These are phyloP conservation scores for Synchiropus splendidus DNA, from an alignment of 2,113 vertebrate species.

Conservation along the genomic window DNA sequence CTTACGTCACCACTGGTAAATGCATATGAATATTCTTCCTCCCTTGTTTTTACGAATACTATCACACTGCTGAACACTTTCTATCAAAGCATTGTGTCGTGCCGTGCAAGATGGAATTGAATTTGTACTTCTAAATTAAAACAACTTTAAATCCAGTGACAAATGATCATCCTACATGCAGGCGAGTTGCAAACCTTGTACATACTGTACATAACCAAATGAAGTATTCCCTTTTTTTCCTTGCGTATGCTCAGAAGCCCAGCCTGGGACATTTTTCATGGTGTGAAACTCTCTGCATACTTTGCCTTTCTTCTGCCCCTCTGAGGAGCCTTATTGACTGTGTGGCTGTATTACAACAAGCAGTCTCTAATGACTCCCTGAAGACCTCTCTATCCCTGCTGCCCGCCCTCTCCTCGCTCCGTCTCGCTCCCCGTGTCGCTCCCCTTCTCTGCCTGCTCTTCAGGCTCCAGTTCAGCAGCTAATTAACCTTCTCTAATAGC, in stretches of 20 bases:
- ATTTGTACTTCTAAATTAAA: too few species aligned
- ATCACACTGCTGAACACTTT: too few species aligned
- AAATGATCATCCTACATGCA: too few species aligned
- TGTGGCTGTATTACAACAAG: conserved; percentile 64
- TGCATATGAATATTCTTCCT: too few species aligned
- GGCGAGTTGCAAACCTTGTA: too few species aligned
- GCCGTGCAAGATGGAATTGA: too few species aligned
- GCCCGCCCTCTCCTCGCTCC: conserved; percentile 38
- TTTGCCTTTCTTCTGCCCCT: conserved; percentile 43
- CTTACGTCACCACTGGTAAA: too few species aligned
- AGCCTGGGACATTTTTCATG: conserved; percentile 16
- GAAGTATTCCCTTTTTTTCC: conserved; percentile 4
- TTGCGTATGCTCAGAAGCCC: conserved; percentile 13
- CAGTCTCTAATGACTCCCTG: conserved; percentile 65
- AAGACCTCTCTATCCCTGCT: conserved; percentile 56
- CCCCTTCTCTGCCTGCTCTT: conserved; percentile 49
- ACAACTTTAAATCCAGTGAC: too few species aligned
- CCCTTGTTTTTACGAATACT: too few species aligned
- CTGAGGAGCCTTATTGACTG: conserved; percentile 59
- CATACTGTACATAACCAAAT: too few species aligned
- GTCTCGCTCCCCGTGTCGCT: conserved; percentile 21
- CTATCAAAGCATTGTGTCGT: too few species aligned
- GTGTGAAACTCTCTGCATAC: conserved; percentile 40
- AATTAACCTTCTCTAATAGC: conserved; percentile 79
- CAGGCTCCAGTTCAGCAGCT: conserved; percentile 68